Percentiles rank a stretch among this genome's conserved stretches.
phyloP scores from a whole-genome alignment of 2,113 vertebrate species.

The Anolis sagrei region DNA sequence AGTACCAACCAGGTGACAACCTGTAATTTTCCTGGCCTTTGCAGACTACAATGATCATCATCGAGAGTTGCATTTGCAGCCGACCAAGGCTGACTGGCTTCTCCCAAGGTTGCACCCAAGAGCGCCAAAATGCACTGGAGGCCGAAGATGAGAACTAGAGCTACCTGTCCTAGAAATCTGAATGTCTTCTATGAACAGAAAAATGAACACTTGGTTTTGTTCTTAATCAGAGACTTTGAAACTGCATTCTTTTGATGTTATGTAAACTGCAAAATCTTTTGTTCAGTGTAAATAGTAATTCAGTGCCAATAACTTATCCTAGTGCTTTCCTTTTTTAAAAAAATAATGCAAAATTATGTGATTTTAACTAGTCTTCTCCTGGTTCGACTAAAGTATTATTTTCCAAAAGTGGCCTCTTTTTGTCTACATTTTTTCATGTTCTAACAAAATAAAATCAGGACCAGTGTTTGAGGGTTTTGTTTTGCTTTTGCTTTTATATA shows the following conservation, averaged over 20 bases:
- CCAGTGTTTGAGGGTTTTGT: constrained; percentile 71
- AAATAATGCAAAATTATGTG: constrained; percentile 78
- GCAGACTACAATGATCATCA: constrained; percentile 63
- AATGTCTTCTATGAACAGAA: constrained; percentile 79
- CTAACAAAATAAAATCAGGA: constrained; percentile 83
- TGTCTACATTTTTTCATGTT: constrained; percentile 87
- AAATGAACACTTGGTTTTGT: constrained; percentile 74
- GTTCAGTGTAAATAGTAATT: constrained; percentile 92
- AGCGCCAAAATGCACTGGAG: constrained; percentile 74
- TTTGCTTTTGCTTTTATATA: constrained; percentile 79
- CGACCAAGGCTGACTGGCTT: constrained; percentile 65
- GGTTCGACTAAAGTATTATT: constrained; percentile 85
- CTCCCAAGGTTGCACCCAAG: constrained; percentile 70
- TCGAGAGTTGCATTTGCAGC: constrained; percentile 53
- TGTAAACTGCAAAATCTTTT: constrained; percentile 86
- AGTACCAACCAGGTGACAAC: constrained; percentile 98
- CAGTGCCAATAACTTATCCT: constrained; percentile 91
- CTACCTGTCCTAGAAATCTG: constrained; percentile 77
- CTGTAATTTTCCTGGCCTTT: constrained; percentile 79
- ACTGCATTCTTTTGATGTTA: constrained; percentile 82
- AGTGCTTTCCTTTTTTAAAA: constrained; percentile 87
- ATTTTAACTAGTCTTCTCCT: constrained; percentile 85
- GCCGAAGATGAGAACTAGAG: constrained; percentile 78
- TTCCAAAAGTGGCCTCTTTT: constrained; percentile 87
- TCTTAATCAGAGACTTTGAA: constrained; percentile 80